phyloP scores from a whole-genome alignment of 2,797 vertebrate species.

The Thamnophis elegans region DNA sequence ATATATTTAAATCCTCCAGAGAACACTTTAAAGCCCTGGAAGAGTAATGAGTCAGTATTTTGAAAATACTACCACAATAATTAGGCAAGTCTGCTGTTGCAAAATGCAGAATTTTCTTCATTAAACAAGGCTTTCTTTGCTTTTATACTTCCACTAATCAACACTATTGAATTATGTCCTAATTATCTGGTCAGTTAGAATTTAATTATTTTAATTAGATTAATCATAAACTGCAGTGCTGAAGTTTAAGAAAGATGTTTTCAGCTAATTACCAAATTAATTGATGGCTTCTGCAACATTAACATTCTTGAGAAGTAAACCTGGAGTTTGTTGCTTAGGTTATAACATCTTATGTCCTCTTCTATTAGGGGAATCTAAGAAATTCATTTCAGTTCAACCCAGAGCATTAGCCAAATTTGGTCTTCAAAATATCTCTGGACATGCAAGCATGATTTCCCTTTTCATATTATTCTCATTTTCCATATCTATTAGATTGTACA shows the following conservation, averaged over 20 bases:
- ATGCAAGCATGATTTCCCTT: neutral
- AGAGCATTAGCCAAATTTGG: neutral
- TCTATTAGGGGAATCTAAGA: neutral
- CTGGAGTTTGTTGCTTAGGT: neutral
- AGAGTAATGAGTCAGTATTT: neutral
- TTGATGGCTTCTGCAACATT: neutral
- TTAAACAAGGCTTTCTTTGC: neutral
- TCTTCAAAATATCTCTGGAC: neutral
- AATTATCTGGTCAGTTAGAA: constrained; percentile 9
- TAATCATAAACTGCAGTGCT: constrained; percentile 26
- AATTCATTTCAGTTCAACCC: neutral
- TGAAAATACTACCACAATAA: neutral
- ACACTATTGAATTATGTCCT: constrained; percentile 14
- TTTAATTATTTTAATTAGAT: constrained; percentile 4
- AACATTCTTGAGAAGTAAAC: neutral
- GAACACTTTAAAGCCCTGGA: neutral
- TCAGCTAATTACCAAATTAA: constrained; percentile 26
- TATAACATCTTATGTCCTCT: neutral
- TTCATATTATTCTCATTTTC: neutral
- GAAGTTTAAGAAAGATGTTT: neutral
- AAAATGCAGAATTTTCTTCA: neutral
- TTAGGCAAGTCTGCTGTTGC: neutral
- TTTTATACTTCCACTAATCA: neutral
- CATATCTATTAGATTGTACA: neutral
- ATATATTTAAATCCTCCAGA: neutral